Percentiles rank a stretch among this genome's conserved stretches.
phyloP scores from a whole-genome alignment of 1,140 invertebrate species.

The Euwallacea fornicatus region DNA sequence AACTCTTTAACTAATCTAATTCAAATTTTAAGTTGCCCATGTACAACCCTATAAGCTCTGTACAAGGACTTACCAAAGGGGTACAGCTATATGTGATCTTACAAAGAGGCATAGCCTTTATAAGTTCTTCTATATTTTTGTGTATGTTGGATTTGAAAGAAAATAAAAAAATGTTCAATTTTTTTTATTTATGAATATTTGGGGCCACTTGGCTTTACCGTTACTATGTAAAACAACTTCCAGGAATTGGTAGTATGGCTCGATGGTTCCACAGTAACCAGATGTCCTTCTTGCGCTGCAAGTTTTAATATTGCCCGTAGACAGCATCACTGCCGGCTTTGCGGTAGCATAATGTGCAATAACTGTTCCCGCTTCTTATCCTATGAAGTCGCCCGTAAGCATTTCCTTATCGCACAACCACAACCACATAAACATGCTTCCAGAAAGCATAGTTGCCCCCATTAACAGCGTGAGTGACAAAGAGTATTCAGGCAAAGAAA shows the following conservation, averaged over 20 bases:
- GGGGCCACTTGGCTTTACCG: background rate
- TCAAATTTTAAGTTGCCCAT: too few relatives aligned
- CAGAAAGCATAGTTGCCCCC: conserved; percentile 48
- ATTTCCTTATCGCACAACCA: conserved; percentile 16
- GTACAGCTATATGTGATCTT: too few relatives aligned
- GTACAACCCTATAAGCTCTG: too few relatives aligned
- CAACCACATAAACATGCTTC: conserved; percentile 12
- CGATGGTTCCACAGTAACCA: conserved; percentile 83
- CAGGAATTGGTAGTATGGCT: conserved; percentile 85
- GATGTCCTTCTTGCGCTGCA: conserved; percentile 90
- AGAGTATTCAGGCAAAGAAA: conserved; percentile 42
- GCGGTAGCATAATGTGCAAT: conserved; percentile 94
- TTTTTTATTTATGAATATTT: background rate
- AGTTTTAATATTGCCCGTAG: conserved; percentile 84
- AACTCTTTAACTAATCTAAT: too few relatives aligned
- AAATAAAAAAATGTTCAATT: too few relatives aligned
- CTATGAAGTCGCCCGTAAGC: conserved; percentile 80
- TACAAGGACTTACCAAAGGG: too few relatives aligned
- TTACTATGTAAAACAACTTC: background rate
- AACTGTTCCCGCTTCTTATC: conserved; percentile 89
- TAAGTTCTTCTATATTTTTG: too few relatives aligned
- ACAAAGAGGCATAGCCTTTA: background rate
- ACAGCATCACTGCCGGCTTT: conserved; percentile 95
- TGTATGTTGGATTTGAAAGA: too few relatives aligned
- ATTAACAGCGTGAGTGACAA: conserved; percentile 41